Base-by-base conservation (phyloP, 2,888 invertebrate genomes). In the Aproaerema taeniolella region DNA sequence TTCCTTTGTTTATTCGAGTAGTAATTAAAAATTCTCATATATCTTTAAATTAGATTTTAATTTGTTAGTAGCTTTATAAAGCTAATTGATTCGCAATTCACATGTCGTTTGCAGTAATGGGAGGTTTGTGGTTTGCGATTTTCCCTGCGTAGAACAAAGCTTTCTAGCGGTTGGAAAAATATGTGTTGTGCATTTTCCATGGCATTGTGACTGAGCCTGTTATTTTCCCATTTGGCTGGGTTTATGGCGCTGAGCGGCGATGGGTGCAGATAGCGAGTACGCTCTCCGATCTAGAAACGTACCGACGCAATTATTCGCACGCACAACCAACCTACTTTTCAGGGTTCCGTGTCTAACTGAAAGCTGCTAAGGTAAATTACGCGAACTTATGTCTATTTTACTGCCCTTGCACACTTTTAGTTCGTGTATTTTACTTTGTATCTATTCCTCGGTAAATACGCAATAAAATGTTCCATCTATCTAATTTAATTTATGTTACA, bases 151-250 rank as follows among this genome's bases (percentile, higher is more conserved):
- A 25, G 25, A 68, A 37, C 30, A 37, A 37, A 72, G 72, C 78
- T 78, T 81, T 81, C 80, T 74, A 71, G 58, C 59, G 53, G 62
- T 68, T 58, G 71, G 77, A 75, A 81, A 81, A 81, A 71, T 72
- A 47, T 57, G 55, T 52, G 55, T 67, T 57, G 61, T 45, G 53
- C 62, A 63, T 81, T 85, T 83, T 82, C 82, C 76, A 82, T 67
- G 65, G 76, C 67, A 79, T 81, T 82, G 83, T 82, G 54, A 63
- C 65, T 66, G 78, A 78, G 71, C 75, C 82, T 81, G 83, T 81
- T 82, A 83, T 83, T 86, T 85, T 83, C 85, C 73, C 85, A 83
- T 83, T 82, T 79, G 76, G 82, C 67, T 66, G 74, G 69, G 79
- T 85, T 82, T 83, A 85, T 81, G 67, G 67, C 71, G 60, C 66